Evolutionary conservation across 2,797 vertebrate species (phyloP), one percentile per base, ranked within the genome.

Genomic region (Mastacembelus armatus): DNA sequence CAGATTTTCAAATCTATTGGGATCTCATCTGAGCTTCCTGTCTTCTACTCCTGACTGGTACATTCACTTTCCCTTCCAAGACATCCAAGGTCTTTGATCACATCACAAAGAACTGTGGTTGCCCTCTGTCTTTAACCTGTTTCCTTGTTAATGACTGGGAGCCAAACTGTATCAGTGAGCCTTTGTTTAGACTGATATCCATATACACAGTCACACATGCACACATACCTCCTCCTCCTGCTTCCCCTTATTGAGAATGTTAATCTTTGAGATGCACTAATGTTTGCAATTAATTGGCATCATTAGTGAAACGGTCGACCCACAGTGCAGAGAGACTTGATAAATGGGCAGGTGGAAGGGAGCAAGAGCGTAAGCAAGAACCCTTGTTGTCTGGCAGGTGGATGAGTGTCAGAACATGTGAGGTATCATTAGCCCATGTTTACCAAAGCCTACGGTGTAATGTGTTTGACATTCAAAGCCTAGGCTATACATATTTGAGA

Each of bases 261-360:
- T 91, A 89, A 91, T 93, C 86, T 88, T 81, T 71, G 70, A 80
- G 81, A 88, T 86, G 80, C 78, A 70, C 71, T 78, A 82, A 85
- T 89, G 89, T 89, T 92, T 91, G 85, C 83, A 88, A 91, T 92
- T 93, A 94, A 92, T 88, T 89, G 91, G 87, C 88, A 77, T 92
- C 92, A 92, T 94, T 92, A 93, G 91, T 55, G 77, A 85, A 89
- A 83, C 66, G 55, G 85, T 78, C 75, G 57, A 88, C 84, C 88
- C 78, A 83, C 47, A 35, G 81, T 71, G 88, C 79, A 79, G 63
- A 56, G 52, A 78, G 52, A 86, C 80, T 77, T 88, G 85, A 89
- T 85, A 64, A 91, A 91, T 83, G 83, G 81, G 78, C 75, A 87
- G 81, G 86, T 81, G 76, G 78, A 88, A 72, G 45, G 71, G 50